Base-by-base conservation (phyloP, 2,888 invertebrate genomes). In the Leucophenga montana region DNA sequence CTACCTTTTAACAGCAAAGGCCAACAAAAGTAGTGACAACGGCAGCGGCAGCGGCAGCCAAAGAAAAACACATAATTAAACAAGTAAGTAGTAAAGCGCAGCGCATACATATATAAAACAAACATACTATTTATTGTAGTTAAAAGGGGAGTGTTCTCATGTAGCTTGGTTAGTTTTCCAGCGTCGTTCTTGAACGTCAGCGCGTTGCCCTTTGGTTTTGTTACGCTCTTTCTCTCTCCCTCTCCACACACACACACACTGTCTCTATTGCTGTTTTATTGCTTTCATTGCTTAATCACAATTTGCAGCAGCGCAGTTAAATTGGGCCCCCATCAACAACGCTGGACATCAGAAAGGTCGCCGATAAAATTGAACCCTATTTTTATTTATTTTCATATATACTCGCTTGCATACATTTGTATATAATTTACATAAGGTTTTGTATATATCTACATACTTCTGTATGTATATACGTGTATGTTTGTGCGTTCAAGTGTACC, bases 351-450 rank as follows among this genome's bases (percentile, higher is more conserved):
- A 18, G 54, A 54, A 54, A 54, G 54, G 54, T 54, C 54, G 54
- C 1, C 20, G 9, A 54, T 54, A 20, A 20, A 54, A 54, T 54
- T 54, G 54, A 54, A 54, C 54, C 54, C 54, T 54, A 11, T 54
- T 18, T 53, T 22, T 14, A 54, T 54, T 22, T 54, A 11, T 18
- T 20, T 54, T 54, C n/a, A 18, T 20, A 9, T 18, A 54, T 20
- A 20, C 22, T 18, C 18, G 18, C 18, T 8, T 18, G 50, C n/a
- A 18, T 5, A 54, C 9, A 54, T 9, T 20, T 18, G 22, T 54
- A 18, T 54, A 54, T 22, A 54, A 54, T 22, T 39, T 39, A 39
- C 39, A 39, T 39, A 39, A 39, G 39, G 11, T 39, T 39, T 39
- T 39, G 8, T 39, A 11, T 39, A n/a, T n/a, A n/a, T n/a, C n/a